Base-by-base conservation (phyloP, 2,797 vertebrate species). In the Micrastur ruficollis region DNA sequence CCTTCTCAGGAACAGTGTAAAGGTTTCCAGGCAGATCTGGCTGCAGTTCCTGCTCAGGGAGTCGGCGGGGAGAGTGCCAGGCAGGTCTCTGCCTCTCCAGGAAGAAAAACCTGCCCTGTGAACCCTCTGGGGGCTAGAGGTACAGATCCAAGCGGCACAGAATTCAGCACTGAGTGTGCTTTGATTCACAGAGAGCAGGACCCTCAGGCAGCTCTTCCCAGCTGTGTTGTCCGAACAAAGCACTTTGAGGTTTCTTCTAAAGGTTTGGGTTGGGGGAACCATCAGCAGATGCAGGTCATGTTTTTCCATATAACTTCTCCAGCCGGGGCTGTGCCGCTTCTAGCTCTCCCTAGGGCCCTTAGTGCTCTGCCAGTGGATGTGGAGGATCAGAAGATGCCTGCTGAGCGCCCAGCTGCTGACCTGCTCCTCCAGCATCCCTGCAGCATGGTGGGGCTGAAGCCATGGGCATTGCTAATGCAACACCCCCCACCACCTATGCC, bases 151-250 rank as follows among this genome's bases (percentile, higher is more conserved):
- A 36, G 66, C 0, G 5, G n/a, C 25, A 5, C 62, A 5, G 66
- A 49, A 4, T 42, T 70, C 42, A 11, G 1, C 34, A 0, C 16
- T 19, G 66, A 9, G 9, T 1, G 1, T 29, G 46, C 80, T 38
- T 67, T 4, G 4, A 40, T 53, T 29, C 31, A 0, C 25, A 11
- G 3, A 21, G 47, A 61, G 49, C 63, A 56, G 79, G 17, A 1
- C 19, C 27, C 14, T n/a, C 0, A 0, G 62, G 58, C 15, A n/a
- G 26, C 49, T 84, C 22, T 76, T 68, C 50, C 16, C 34, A 29
- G 14, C 65, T 80, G 19, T 0, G 0, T 5, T 61, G 11, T 66
- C 46, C 8, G 0, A 40, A 12, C 0, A 1, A 31, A 82, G 50
- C 44, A 4, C 56, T 70, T 25, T 6, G 59, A 34, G 17, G 1